phyloP scores from a whole-genome alignment of 2,888 invertebrate genomes.

The Aproaerema taeniolella region DNA sequence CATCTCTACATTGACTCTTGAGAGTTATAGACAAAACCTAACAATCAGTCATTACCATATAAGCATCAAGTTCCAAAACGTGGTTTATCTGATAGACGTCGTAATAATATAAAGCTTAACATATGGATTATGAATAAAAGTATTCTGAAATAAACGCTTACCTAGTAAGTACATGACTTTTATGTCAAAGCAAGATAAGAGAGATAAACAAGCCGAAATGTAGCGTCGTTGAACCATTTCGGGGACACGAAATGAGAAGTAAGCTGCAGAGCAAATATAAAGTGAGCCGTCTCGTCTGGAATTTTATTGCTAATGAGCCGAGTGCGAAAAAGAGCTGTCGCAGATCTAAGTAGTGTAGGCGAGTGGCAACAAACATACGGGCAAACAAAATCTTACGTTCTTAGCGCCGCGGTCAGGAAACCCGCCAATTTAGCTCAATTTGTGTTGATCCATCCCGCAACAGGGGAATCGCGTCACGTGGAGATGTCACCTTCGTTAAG shows the following conservation, averaged over 20 bases:
- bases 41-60: too few species aligned
- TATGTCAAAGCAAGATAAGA: slow-evolving; percentile 22
- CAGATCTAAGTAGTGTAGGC: too few species aligned
- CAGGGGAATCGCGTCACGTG: slow-evolving; percentile 5
- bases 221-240: slow-evolving; percentile 45
- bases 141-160: too few species aligned
- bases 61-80: too few species aligned
- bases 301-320: neutral
- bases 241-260: slow-evolving; percentile 30
- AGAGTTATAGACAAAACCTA: too few species aligned
- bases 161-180: too few species aligned
- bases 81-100: too few species aligned
- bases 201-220: slow-evolving; percentile 34
- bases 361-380: too few species aligned
- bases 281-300: neutral
- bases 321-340: neutral
- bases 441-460: slow-evolving; percentile 21
- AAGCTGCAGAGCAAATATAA: slow-evolving; percentile 11
- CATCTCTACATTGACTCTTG: slow-evolving; percentile 27
- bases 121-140: too few species aligned
- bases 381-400: slow-evolving; percentile 28
- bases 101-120: too few species aligned
- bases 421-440: slow-evolving; percentile 32
- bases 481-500: slow-evolving; percentile 22
- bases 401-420: slow-evolving; percentile 28